Conservation (phyloP, 2,888 invertebrate genomes). For the Erebia ligea region DNA sequence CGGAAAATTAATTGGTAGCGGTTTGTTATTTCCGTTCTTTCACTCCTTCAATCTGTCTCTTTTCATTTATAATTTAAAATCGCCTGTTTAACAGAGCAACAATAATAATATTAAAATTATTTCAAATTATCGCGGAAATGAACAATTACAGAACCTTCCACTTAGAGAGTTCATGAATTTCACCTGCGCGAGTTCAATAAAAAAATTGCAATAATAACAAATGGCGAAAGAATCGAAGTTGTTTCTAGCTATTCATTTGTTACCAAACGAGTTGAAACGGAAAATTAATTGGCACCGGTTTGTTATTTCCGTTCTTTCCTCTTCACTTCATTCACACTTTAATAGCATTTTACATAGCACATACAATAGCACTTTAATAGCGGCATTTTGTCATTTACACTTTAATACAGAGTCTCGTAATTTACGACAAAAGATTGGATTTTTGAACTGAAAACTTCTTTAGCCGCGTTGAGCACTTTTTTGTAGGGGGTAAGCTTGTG, state of each 20-base stretch:
- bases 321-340: neutral
- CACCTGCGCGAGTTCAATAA: neutral
- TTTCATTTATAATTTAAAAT: no score
- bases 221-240: neutral
- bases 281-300: constrained; percentile 13
- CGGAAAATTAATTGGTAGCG: constrained; percentile 11
- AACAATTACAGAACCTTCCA: neutral
- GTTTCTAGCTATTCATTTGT: constrained; percentile 7
- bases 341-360: no score
- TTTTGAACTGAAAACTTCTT: no score
- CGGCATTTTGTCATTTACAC: no score
- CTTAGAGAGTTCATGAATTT: neutral
- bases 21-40: constrained; percentile 2
- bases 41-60: neutral
- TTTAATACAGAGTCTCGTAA: no score
- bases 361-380: no score
- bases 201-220: neutral
- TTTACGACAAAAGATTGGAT: no score
- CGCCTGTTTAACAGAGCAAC: no score
- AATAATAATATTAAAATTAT: no score
- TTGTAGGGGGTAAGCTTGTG: no score
- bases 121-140: no score
- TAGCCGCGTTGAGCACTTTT: no score
- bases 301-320: constrained; percentile 5
- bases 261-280: constrained; percentile 2